phyloP scores from a whole-genome alignment of 2,888 invertebrate genomes.

The Megamerina dolium region DNA sequence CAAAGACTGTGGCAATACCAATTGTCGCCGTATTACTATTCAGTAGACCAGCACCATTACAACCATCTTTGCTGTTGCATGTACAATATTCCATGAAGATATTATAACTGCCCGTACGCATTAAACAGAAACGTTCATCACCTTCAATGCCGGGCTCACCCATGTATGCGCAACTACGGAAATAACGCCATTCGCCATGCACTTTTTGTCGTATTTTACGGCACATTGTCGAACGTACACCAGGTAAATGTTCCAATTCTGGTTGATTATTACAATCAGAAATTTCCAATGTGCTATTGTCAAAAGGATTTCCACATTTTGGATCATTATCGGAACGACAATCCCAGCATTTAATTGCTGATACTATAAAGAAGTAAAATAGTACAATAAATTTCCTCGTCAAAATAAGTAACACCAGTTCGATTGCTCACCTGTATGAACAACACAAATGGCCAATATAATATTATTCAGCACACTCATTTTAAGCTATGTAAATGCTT shows the following conservation, averaged over 20 bases:
- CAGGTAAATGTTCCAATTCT: constrained; percentile 61
- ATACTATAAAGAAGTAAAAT: neutral
- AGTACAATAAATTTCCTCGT: no score
- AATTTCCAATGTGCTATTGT: constrained; percentile 80
- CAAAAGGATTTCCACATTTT: constrained; percentile 87
- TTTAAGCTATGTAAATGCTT: no score
- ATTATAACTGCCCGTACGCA: constrained; percentile 87
- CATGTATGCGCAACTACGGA: constrained; percentile 81
- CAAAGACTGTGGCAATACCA: constrained; percentile 22
- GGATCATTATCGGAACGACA: constrained; percentile 85
- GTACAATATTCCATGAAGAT: constrained; percentile 92
- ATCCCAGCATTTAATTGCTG: constrained; percentile 84
- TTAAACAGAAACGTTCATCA: constrained; percentile 83
- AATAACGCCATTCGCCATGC: constrained; percentile 82
- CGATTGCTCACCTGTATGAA: constrained; percentile 20
- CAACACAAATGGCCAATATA: no score
- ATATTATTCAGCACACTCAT: no score
- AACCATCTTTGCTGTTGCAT: constrained; percentile 87
- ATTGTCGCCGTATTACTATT: constrained; percentile 39
- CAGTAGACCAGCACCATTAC: constrained; percentile 60
- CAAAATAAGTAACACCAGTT: neutral
- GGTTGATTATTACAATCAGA: constrained; percentile 66
- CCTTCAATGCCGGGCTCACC: constrained; percentile 86
- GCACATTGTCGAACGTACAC: constrained; percentile 75
- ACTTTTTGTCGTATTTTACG: constrained; percentile 89